A percentile compares a stretch with the other conserved stretches of the same genome.
These are phyloP conservation scores for Drosophila serrata DNA, from an alignment of 1,140 invertebrate species.

Conservation along the genomic window DNA sequence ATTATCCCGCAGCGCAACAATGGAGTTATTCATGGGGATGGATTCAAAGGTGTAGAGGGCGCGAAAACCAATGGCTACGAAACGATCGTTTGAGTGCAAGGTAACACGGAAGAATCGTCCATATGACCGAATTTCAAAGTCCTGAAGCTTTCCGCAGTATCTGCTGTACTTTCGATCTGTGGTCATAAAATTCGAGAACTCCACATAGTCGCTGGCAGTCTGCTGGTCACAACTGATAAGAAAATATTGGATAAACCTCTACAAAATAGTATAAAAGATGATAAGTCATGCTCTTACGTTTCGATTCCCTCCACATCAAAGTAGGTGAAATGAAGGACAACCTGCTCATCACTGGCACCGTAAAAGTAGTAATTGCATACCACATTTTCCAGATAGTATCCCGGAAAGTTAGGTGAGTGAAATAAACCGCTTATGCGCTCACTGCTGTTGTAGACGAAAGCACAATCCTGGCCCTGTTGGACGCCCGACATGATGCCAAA, in stretches of 20 bases:
- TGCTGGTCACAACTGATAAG: slow-evolving; percentile 91
- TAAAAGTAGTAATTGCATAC: slow-evolving; percentile 98
- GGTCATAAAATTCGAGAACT: slow-evolving; percentile 97
- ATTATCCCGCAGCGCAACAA: slow-evolving; percentile 63
- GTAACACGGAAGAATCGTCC: slow-evolving; percentile 97
- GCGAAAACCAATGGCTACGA: slow-evolving; percentile 97
- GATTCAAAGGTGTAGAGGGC: slow-evolving; percentile 93
- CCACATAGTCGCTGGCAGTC: slow-evolving; percentile 96
- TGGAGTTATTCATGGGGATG: slow-evolving; percentile 21
- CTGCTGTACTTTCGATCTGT: slow-evolving; percentile 93
- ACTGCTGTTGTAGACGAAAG: slow-evolving; percentile 93
- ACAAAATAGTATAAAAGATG: neutral
- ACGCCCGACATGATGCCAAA: slow-evolving; percentile 92
- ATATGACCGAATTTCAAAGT: slow-evolving; percentile 94
- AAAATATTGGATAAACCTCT: neutral
- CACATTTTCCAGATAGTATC: slow-evolving; percentile 95
- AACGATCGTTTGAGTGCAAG: slow-evolving; percentile 96
- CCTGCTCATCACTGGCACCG: slow-evolving; percentile 91
- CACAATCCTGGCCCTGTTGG: slow-evolving; percentile 92
- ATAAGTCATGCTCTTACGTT: slow-evolving; percentile 92
- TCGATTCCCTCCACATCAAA: slow-evolving; percentile 96
- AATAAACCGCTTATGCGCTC: slow-evolving; percentile 93
- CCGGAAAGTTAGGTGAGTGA: slow-evolving; percentile 96
- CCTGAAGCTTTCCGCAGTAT: slow-evolving; percentile 93
- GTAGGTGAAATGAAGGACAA: slow-evolving; percentile 94